phyloP scores from a whole-genome alignment of 1,140 invertebrate genomes.

The Sipha flava region DNA sequence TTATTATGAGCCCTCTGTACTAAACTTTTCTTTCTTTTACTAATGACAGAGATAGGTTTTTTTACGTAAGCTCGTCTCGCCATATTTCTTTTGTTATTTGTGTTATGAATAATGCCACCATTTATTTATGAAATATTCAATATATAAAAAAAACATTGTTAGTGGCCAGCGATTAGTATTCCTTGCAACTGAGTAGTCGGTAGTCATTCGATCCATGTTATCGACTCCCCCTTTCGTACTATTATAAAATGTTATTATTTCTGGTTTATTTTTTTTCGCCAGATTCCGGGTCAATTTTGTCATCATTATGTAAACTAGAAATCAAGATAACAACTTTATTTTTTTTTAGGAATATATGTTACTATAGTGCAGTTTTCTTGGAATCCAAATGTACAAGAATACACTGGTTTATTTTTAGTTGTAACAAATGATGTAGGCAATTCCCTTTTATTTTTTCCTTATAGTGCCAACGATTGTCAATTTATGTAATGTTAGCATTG shows the following conservation, averaged over 20 bases:
- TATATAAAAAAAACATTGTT: slow-evolving; percentile 11
- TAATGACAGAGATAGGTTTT: slow-evolving; percentile 14
- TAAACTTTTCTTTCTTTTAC: slow-evolving; percentile 7
- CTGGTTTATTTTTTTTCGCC: slow-evolving; percentile 20
- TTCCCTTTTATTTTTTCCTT: slow-evolving; percentile 24
- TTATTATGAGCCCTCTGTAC: neutral
- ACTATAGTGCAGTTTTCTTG: neutral
- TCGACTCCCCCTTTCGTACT: slow-evolving; percentile 17
- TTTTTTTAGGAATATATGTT: slow-evolving; percentile 24
- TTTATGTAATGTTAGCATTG: neutral
- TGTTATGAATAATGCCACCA: neutral
- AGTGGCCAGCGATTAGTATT: slow-evolving; percentile 35
- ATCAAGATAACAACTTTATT: slow-evolving; percentile 15
- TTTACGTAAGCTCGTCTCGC: neutral
- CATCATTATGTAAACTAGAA: slow-evolving; percentile 24
- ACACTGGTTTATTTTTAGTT: neutral
- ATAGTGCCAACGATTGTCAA: neutral
- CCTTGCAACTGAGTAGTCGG: slow-evolving; percentile 30
- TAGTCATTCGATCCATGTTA: neutral
- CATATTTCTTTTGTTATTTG: neutral
- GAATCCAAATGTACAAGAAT: neutral
- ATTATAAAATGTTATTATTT: too few relatives aligned
- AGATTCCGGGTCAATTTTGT: slow-evolving; percentile 6
- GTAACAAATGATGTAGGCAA: neutral
- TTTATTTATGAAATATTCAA: slow-evolving; percentile 29